phyloP scores from a whole-genome alignment of 2,113 vertebrate species.

The Melanocharis versteri region DNA sequence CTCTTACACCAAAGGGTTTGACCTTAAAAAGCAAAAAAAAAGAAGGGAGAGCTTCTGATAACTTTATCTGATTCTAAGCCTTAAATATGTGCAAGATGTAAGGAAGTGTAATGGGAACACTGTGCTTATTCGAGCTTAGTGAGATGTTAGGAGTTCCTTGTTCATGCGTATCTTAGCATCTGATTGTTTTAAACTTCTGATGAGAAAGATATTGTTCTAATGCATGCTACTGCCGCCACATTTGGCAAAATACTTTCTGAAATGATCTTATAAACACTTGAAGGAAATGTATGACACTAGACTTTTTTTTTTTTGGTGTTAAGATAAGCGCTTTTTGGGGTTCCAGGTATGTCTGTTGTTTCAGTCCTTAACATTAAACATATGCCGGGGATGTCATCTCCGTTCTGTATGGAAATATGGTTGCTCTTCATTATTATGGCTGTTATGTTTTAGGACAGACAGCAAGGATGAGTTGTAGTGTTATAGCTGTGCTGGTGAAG shows the following conservation, averaged over 20 bases:
- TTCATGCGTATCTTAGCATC: background rate
- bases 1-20: background rate
- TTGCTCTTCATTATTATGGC: background rate
- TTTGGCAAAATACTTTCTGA: background rate
- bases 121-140: background rate
- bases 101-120: background rate
- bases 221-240: background rate
- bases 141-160: background rate
- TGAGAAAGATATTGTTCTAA: background rate
- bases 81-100: background rate
- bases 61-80: background rate
- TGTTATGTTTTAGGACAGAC: background rate
- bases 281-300: background rate
- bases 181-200: background rate
- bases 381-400: background rate
- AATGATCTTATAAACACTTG: background rate
- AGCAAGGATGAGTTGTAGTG: background rate
- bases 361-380: background rate
- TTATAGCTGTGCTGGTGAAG: background rate
- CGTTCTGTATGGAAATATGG: background rate
- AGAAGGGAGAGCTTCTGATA: background rate
- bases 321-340: background rate
- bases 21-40: background rate
- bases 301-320: background rate
- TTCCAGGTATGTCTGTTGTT: background rate